A percentile compares a stretch with the other conserved stretches of the same genome.
These are phyloP conservation scores for Triplophysa siluroides DNA, from an alignment of 2,113 vertebrate genomes.

Conservation along the genomic window DNA sequence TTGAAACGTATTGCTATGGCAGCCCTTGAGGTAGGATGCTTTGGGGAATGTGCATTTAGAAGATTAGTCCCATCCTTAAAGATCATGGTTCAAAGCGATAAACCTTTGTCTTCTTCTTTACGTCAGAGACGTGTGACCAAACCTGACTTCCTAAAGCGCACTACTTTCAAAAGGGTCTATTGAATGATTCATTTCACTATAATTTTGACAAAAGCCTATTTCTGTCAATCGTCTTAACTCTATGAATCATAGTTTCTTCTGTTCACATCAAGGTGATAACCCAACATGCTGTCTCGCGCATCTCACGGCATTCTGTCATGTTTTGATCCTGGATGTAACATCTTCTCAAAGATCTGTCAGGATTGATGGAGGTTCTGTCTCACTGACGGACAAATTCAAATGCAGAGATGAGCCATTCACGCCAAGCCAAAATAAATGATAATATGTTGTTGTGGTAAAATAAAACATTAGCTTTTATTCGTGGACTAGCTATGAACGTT, in stretches of 20 bases:
- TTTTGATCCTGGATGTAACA: slow-evolving; percentile 24
- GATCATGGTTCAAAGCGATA: slow-evolving; percentile 21
- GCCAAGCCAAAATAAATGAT: neutral
- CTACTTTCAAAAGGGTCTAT: slow-evolving; percentile 16
- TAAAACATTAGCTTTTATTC: too few species aligned
- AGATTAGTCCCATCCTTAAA: slow-evolving; percentile 31
- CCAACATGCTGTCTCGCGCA: slow-evolving; percentile 6
- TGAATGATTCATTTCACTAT: neutral
- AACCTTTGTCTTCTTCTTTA: neutral
- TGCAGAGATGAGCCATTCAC: slow-evolving; percentile 5
- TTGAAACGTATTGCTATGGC: slow-evolving; percentile 22
- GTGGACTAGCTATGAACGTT: too few species aligned
- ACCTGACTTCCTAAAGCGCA: neutral
- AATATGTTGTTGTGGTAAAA: neutral
- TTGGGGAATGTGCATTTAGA: slow-evolving; percentile 28
- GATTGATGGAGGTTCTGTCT: slow-evolving; percentile 22
- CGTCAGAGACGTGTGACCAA: neutral
- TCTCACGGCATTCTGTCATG: slow-evolving; percentile 15
- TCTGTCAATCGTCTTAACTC: slow-evolving; percentile 14
- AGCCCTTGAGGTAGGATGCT: neutral
- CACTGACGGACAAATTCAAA: slow-evolving; percentile 36
- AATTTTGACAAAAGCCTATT: slow-evolving; percentile 20
- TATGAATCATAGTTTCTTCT: slow-evolving; percentile 33
- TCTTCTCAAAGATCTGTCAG: slow-evolving; percentile 44
- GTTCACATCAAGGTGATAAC: slow-evolving; percentile 40